A percentile compares a stretch with the other conserved stretches of the same genome.
These are phyloP conservation scores for Rhea pennata DNA, from an alignment of 2,113 vertebrate genomes.

Conservation along the genomic window DNA sequence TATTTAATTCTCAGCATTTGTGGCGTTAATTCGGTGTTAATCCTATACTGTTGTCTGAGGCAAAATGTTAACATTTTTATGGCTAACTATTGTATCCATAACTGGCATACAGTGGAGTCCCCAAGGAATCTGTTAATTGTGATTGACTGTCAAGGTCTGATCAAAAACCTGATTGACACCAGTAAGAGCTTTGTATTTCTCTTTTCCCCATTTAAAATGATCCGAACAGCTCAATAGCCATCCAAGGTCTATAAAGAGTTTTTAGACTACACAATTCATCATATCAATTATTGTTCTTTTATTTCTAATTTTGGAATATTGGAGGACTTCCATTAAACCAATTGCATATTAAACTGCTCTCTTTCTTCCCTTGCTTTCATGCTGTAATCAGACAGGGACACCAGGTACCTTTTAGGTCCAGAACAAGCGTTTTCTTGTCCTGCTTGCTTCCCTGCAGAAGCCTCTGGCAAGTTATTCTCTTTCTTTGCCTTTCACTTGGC, in stretches of 20 bases:
- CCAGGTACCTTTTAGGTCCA: background rate
- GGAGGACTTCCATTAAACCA: background rate
- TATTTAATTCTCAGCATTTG: conserved; percentile 27
- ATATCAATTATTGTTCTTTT: background rate
- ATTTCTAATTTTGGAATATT: background rate
- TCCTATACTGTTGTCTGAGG: conserved; percentile 20
- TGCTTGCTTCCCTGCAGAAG: background rate
- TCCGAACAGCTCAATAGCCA: conserved; percentile 40
- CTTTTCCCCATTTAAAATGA: conserved; percentile 32
- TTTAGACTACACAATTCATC: conserved; percentile 38
- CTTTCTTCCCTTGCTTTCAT: background rate
- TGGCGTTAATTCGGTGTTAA: conserved; percentile 9
- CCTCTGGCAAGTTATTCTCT: background rate
- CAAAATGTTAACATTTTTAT: conserved; percentile 36
- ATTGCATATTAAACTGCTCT: background rate
- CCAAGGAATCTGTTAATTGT: background rate
- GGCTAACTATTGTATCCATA: background rate
- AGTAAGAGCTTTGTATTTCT: conserved; percentile 20
- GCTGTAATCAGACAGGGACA: background rate
- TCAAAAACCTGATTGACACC: conserved; percentile 50
- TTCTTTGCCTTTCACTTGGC: background rate
- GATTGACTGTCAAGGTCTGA: conserved; percentile 32
- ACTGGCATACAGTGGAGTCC: background rate
- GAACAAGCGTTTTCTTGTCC: background rate
- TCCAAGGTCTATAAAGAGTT: background rate